These are phyloP conservation scores for Nephrotoma flavescens DNA, from an alignment of 2,888 invertebrate species.

Conservation along the genomic window DNA sequence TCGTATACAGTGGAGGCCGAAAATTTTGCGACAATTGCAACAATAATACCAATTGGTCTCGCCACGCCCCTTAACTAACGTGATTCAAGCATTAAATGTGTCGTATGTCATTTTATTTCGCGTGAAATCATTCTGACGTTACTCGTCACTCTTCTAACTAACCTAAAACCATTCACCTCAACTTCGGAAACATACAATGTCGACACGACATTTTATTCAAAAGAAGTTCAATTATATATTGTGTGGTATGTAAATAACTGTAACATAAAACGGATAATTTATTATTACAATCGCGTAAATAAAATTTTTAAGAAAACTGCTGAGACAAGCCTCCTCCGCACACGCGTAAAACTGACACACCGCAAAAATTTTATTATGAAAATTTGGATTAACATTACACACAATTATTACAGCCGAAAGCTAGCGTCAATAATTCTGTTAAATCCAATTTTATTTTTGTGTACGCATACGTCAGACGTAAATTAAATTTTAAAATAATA, in stretches of 20 bases:
- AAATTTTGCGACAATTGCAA: neutral
- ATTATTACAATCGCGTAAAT: neutral
- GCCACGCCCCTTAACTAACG: neutral
- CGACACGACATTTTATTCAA: neutral
- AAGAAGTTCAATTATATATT: neutral
- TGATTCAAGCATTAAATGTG: neutral
- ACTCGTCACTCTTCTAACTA: neutral
- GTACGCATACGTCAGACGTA: neutral
- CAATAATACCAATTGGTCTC: neutral
- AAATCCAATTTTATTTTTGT: neutral
- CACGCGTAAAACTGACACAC: neutral
- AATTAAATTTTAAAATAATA: neutral
- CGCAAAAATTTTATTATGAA: neutral
- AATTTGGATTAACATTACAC: neutral
- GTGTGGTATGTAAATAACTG: neutral
- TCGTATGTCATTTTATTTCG: neutral
- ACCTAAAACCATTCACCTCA: neutral
- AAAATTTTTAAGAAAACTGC: neutral
- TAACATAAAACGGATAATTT: neutral
- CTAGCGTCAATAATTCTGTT: neutral
- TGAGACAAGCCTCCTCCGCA: neutral
- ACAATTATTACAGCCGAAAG: neutral
- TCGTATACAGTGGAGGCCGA: neutral
- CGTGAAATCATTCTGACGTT: neutral
- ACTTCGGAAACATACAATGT: neutral